phyloP scores from a whole-genome alignment of 2,113 vertebrate genomes.

The Phylloscopus trochilus region DNA sequence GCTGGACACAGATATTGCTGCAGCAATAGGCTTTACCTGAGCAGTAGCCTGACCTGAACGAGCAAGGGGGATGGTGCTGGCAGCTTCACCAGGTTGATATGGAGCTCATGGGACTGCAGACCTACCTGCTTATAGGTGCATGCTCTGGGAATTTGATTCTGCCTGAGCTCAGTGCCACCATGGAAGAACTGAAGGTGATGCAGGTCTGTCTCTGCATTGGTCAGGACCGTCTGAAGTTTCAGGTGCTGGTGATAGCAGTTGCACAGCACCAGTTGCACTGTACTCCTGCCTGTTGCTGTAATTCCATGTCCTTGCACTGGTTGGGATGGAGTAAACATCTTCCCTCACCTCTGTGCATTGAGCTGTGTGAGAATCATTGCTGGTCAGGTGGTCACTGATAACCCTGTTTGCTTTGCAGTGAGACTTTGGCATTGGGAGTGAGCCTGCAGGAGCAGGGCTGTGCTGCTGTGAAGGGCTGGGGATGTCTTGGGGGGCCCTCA shows the following conservation, averaged over 20 bases:
- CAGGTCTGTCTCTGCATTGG: fast-evolving
- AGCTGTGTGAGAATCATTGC: neutral
- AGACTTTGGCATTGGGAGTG: neutral
- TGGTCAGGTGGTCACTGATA: neutral
- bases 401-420: neutral
- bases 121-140: fast-evolving
- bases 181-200: neutral
- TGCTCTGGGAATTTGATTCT: neutral
- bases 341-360: neutral
- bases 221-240: neutral
- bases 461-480: fast-evolving
- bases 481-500: neutral
- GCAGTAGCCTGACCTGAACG: neutral
- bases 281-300: neutral
- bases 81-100: neutral
- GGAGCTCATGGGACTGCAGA: neutral
- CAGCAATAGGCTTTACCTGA: neutral
- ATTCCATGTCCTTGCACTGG: neutral
- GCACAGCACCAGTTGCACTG: neutral
- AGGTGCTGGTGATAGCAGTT: fast-evolving
- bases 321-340: neutral
- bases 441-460: fast-evolving
- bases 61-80: neutral
- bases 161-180: neutral
- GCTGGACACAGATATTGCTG: neutral